These are phyloP conservation scores for Forbesichthys agassizii DNA, from an alignment of 2,113 vertebrate species.

Conservation along the genomic window DNA sequence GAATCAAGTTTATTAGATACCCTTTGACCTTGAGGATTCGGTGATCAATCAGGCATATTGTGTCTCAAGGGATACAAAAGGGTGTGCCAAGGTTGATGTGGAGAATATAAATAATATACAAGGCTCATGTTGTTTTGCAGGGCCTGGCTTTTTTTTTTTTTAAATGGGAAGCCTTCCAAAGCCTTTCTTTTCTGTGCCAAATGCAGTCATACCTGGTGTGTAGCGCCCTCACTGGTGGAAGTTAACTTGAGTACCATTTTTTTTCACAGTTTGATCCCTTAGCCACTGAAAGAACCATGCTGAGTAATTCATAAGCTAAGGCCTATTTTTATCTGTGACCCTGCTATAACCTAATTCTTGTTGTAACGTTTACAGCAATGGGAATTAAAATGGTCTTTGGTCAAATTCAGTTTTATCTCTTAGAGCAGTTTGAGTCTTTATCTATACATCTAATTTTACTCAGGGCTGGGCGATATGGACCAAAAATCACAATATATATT, in stretches of 20 bases:
- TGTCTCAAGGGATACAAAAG: background rate
- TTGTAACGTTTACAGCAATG: background rate
- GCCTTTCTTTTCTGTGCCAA: too few relatives aligned
- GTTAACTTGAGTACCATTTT: slow-evolving; percentile 2
- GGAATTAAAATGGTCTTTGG: background rate
- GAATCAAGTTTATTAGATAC: background rate
- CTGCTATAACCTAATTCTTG: slow-evolving; percentile 15
- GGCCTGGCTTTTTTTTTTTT: background rate
- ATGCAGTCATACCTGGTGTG: background rate
- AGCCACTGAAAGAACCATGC: background rate
- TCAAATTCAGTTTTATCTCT: too few relatives aligned
- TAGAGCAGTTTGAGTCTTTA: too few relatives aligned
- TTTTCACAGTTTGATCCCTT: background rate
- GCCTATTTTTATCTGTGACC: slow-evolving; percentile 9
- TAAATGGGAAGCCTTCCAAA: too few relatives aligned
- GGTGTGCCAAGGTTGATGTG: background rate
- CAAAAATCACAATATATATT: too few relatives aligned
- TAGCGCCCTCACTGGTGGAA: background rate
- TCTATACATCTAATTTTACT: too few relatives aligned
- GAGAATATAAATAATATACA: background rate
- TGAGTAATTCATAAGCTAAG: slow-evolving; percentile 8
- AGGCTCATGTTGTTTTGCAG: background rate
- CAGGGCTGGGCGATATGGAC: too few relatives aligned
- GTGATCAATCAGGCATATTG: background rate
- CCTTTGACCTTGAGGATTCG: background rate